Conservation (phyloP, 1,140 invertebrate genomes). For the Phymorhynchus buccinoides region DNA sequence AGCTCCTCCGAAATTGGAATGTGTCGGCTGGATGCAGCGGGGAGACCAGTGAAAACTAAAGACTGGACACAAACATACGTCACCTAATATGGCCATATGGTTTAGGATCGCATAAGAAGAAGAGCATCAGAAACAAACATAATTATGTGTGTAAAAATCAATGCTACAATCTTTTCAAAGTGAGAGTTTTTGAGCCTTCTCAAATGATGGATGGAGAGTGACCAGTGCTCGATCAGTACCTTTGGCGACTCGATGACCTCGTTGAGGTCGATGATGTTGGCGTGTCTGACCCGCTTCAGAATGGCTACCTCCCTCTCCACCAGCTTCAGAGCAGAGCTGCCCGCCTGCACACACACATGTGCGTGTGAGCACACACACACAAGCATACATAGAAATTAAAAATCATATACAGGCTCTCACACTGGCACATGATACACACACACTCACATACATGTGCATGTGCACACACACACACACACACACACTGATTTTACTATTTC, state of each 20-base stretch:
- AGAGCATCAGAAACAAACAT: too few species aligned
- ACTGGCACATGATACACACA: neutral
- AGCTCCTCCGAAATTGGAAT: too few species aligned
- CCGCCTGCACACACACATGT: constrained; percentile 61
- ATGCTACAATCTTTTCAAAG: neutral
- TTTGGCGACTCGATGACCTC: constrained; percentile 76
- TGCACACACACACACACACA: constrained; percentile 4
- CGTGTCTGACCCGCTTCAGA: constrained; percentile 76
- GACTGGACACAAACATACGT: too few species aligned
- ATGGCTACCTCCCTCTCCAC: constrained; percentile 76
- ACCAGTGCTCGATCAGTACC: constrained; percentile 56
- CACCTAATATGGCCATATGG: too few species aligned
- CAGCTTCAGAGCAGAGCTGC: constrained; percentile 69
- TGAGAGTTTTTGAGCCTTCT: too few species aligned
- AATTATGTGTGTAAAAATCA: neutral
- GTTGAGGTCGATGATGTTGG: constrained; percentile 76
- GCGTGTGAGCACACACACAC: neutral
- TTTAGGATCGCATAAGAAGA: too few species aligned
- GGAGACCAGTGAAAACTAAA: too few species aligned
- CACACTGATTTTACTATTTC: too few species aligned
- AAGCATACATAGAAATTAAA: too few species aligned
- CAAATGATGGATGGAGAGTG: too few species aligned
- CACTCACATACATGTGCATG: neutral
- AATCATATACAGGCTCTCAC: too few species aligned
- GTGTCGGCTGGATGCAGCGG: too few species aligned